A percentile compares a stretch with the other conserved stretches of the same genome.
Evolutionary conservation across 1,140 invertebrate genomes (phyloP).

Genomic region (Drosophila novamexicana): DNA sequence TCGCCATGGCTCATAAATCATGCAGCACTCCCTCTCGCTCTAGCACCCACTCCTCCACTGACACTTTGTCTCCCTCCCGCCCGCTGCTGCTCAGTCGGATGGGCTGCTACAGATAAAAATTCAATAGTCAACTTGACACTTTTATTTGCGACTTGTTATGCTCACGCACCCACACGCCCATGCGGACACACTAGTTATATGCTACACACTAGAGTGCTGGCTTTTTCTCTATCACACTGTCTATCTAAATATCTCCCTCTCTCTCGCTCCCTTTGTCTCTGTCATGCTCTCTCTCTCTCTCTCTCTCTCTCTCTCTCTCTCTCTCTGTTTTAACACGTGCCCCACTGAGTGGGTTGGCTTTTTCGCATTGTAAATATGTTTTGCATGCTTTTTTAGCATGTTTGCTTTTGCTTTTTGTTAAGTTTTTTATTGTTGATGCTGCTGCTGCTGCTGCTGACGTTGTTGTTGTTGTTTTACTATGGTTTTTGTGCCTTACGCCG

Average conservation of each 20-base stretch:
- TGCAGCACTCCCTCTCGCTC: slow-evolving; percentile 19
- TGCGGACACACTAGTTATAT: neutral
- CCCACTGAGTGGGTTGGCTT: slow-evolving; percentile 26
- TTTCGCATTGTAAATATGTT: slow-evolving; percentile 42
- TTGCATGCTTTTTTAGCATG: slow-evolving; percentile 53
- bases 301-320: slow-evolving; percentile 8
- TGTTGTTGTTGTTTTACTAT: slow-evolving; percentile 5
- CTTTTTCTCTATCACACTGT: neutral
- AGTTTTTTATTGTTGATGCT: slow-evolving; percentile 18
- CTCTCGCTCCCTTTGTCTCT: neutral
- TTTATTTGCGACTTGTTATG: slow-evolving; percentile 75
- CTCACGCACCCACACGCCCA: slow-evolving; percentile 21
- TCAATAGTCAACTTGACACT: slow-evolving; percentile 82
- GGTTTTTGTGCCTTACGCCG: slow-evolving; percentile 17
- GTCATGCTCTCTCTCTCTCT: neutral
- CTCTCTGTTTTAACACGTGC: slow-evolving; percentile 23
- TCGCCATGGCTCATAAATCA: slow-evolving; percentile 68
- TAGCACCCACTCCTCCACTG: neutral
- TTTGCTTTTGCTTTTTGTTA: slow-evolving; percentile 28
- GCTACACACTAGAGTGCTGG: neutral
- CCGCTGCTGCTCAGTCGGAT: slow-evolving; percentile 35
- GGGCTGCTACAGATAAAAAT: slow-evolving; percentile 71
- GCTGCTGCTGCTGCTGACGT: neutral
- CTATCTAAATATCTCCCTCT: neutral
- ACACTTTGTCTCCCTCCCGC: neutral